A percentile compares a stretch with the other conserved stretches of the same genome.
These are phyloP conservation scores for Acleris sparsana DNA, from an alignment of 2,888 invertebrate species.

Conservation along the genomic window DNA sequence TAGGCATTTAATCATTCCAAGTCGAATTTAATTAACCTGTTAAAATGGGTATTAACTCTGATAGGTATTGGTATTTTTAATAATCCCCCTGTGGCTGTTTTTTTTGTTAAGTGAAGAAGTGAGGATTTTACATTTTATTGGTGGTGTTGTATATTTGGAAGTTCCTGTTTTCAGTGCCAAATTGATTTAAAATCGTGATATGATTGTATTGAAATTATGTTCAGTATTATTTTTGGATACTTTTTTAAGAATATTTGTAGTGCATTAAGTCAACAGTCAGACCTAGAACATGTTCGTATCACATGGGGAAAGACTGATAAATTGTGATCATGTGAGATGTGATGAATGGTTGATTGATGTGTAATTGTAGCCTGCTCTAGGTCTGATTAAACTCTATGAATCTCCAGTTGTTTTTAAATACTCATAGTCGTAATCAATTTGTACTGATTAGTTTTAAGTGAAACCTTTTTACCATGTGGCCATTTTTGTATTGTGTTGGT, in stretches of 20 bases:
- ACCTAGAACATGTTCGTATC: neutral
- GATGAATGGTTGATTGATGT: neutral
- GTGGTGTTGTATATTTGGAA: conserved; percentile 31
- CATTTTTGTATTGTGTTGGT: conserved; percentile 74
- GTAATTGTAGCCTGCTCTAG: neutral
- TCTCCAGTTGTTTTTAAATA: conserved; percentile 28
- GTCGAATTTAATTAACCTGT: conserved; percentile 6
- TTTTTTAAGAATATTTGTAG: conserved; percentile 23
- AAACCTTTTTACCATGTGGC: conserved; percentile 71
- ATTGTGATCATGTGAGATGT: neutral
- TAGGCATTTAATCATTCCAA: neutral
- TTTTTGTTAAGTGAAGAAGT: neutral
- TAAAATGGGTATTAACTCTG: conserved; percentile 9
- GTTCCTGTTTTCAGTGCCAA: conserved; percentile 50
- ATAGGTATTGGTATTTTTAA: neutral
- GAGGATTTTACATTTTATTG: conserved; percentile 38
- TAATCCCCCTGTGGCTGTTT: too few species aligned
- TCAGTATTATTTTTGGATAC: conserved; percentile 51
- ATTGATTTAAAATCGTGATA: conserved; percentile 44
- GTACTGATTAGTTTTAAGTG: conserved; percentile 43
- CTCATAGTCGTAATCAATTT: conserved; percentile 34
- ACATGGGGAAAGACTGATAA: too few species aligned
- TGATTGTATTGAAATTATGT: conserved; percentile 46
- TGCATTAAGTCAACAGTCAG: conserved; percentile 19
- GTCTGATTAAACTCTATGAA: conserved; percentile 23